Evolutionary conservation across 2,888 invertebrate species (phyloP), one percentile per base, ranked within the genome.

Genomic region (Eubasilissa splendida): DNA sequence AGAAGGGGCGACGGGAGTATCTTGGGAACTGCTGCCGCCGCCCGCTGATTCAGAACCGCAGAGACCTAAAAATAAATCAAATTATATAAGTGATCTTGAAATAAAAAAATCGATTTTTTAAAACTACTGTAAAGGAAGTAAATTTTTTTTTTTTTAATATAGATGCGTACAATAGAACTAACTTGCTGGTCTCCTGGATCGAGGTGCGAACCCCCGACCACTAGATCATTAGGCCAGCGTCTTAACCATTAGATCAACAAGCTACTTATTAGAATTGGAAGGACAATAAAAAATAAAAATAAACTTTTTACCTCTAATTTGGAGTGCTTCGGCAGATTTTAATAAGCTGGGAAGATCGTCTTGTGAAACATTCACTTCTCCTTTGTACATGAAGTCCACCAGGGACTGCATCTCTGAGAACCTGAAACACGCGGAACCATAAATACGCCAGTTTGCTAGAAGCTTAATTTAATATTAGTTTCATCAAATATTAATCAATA

Each of bases 311-410:
- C 96, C 96, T 86, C 96, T 92, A 81, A 96, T 95, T 86, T 96
- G 95, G 85, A 96, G 87, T 14, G 96, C 94, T 86, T 96, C 96
- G 0, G 96, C 96, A 0, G 96, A 95, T 86, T 94, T 94, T 10
- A 96, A 88, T n/a, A 96, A 88, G 84, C 95, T 94, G 54, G 95
- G 94, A 75, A 96, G 88, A 82, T 96, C 95, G 79, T 96, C 95
- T 85, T 96, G 96, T 3, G 95, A 95, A 0, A 96, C 96, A 86
- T 96, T 96, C 54, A 96, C 96, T 87, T 96, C 96, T 0, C 96
- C 96, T 86, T 95, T 95, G 88, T 96, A 96, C 96, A 96, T 96
- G 86, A 96, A 96, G 88, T 96, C 96, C 56, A 96, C 96, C 66
- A 96, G 88, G 0, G 96, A 96, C 86, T 96, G 95, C 88, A 96